Conservation (phyloP, 30 jellyfish, hydroid and myxozoan species). For the Hydractinia echinata region DNA sequence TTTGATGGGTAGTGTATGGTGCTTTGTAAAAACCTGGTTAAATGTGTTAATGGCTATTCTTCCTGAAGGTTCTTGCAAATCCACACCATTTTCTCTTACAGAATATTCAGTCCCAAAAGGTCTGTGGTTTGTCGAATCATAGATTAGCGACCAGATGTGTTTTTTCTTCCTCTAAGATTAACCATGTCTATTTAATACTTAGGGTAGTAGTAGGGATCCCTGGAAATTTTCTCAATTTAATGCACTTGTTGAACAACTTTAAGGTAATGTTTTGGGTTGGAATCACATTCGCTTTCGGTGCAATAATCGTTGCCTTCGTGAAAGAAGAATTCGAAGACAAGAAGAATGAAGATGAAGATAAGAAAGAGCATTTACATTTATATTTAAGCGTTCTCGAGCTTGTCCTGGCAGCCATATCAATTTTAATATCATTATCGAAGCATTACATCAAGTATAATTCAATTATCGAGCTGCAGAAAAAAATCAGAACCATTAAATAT, state of each 20-base stretch:
- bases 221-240: too few species aligned
- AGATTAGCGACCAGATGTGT: too few species aligned
- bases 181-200: too few species aligned
- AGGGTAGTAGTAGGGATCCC: too few species aligned
- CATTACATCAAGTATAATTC: conserved; percentile 4
- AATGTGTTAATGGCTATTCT: too few species aligned
- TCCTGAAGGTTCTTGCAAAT: too few species aligned
- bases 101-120: too few species aligned
- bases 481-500: not conserved
- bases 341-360: not conserved
- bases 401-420: not conserved
- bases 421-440: conserved; percentile 2
- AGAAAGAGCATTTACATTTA: not conserved
- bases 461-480: not conserved
- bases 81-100: too few species aligned
- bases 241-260: not conserved
- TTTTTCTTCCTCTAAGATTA: too few species aligned
- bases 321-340: conserved; percentile 20
- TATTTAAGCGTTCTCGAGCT: conserved; percentile 5
- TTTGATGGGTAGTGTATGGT: too few species aligned
- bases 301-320: not conserved
- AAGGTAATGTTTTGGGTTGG: conserved; percentile 20
- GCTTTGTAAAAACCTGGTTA: too few species aligned
- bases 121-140: too few species aligned
- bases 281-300: not conserved